A percentile compares a stretch with the other conserved stretches of the same genome.
These are phyloP conservation scores for Stichopus horrens DNA, from an alignment of 53 echinoderm and acorn worm genomes.

Conservation along the genomic window DNA sequence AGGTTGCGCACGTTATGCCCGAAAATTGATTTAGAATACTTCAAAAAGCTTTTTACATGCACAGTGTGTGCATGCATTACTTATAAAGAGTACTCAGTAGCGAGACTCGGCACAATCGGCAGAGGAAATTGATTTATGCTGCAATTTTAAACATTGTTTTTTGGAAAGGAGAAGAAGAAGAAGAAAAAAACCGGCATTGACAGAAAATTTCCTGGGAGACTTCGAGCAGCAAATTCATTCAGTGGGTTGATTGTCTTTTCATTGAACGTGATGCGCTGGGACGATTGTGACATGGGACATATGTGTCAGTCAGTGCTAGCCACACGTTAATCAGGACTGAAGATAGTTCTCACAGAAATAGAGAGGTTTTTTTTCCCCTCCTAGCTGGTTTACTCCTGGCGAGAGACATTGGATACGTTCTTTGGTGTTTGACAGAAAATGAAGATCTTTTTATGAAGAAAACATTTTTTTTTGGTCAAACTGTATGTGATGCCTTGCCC, in stretches of 20 bases:
- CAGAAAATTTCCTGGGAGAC: slow-evolving; percentile 43
- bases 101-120: background rate
- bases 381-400: background rate
- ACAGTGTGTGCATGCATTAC: slow-evolving; percentile 40
- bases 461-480: background rate
- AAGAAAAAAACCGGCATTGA: slow-evolving; percentile 6
- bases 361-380: background rate
- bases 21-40: slow-evolving; percentile 47
- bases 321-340: slow-evolving; percentile 17
- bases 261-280: slow-evolving; percentile 39
- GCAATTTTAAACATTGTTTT: slow-evolving; percentile 41
- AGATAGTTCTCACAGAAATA: background rate
- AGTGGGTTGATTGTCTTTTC: slow-evolving; percentile 40
- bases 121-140: slow-evolving; percentile 38
- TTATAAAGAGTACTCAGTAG: slow-evolving; percentile 11
- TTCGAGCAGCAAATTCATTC: slow-evolving; percentile 37
- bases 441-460: background rate
- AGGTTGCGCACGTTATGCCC: slow-evolving; percentile 24
- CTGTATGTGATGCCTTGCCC: too few relatives aligned
- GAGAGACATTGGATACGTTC: background rate
- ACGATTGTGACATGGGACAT: slow-evolving; percentile 38
- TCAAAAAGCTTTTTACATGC: slow-evolving; percentile 35
- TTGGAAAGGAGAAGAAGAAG: background rate
- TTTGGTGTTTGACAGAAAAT: slow-evolving; percentile 3
- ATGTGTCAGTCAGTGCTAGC: slow-evolving; percentile 14